Conservation (phyloP, 2,113 vertebrate genomes). For the Anguilla rostrata region DNA sequence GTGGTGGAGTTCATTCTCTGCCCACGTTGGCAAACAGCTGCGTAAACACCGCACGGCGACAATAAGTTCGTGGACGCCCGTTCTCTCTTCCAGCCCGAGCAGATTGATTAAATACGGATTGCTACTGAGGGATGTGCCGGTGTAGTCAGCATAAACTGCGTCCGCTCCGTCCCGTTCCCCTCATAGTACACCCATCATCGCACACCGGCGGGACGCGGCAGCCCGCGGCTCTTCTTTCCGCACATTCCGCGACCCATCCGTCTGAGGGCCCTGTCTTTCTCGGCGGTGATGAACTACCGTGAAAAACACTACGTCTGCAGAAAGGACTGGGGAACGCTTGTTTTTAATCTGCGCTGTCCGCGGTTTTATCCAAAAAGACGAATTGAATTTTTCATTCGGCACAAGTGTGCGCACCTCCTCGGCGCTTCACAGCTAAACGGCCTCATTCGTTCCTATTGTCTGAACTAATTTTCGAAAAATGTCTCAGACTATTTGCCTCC, state of each 20-base stretch:
- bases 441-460: not conserved
- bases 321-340: slow-evolving; percentile 64
- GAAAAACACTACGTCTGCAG: slow-evolving; percentile 69
- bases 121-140: slow-evolving; percentile 71
- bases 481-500: not conserved
- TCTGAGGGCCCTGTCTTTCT: slow-evolving; percentile 68
- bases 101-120: slow-evolving; percentile 80
- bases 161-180: slow-evolving; percentile 67
- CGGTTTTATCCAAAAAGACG: slow-evolving; percentile 65
- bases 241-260: slow-evolving; percentile 67
- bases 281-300: slow-evolving; percentile 74
- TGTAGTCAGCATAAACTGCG: slow-evolving; percentile 75
- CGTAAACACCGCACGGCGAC: slow-evolving; percentile 30
- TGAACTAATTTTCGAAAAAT: slow-evolving; percentile 4
- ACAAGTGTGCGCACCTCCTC: slow-evolving; percentile 23
- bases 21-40: not conserved
- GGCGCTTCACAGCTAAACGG: not conserved
- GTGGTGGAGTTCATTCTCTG: not conserved
- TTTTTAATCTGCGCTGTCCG: slow-evolving; percentile 75
- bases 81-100: slow-evolving; percentile 60
- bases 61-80: slow-evolving; percentile 39
- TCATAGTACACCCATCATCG: slow-evolving; percentile 67
- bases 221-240: slow-evolving; percentile 62
- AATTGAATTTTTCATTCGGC: slow-evolving; percentile 66
- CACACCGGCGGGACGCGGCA: slow-evolving; percentile 54